Base-by-base conservation (phyloP, 2,888 invertebrate species). In the Lasioglossum figueresi region DNA sequence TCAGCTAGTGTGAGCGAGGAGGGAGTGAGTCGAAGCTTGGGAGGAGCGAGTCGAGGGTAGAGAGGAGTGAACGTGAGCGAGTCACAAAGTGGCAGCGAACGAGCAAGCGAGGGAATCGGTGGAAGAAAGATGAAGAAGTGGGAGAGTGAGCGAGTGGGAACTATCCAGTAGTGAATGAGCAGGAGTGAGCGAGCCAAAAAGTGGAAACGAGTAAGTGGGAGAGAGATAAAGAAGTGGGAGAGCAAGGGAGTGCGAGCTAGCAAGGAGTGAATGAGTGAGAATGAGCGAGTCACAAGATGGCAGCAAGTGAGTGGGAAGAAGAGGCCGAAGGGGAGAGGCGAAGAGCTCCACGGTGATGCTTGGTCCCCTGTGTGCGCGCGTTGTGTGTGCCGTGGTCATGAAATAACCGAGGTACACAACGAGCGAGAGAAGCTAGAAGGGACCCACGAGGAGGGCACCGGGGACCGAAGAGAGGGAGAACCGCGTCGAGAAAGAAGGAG, bases 321-420 rank as follows among this genome's bases (percentile, higher is more conserved):
- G 19, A 66, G 34, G 0, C 3, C 31, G 34, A 66, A 34, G 66
- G 34, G 8, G 66, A 34, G 34, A 66, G 66, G 66, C 31, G 31
- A 75, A 72, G 77, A 80, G 82, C 74, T 79, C 79, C 80, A 71
- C 74, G 72, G 45, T 75, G 88, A 88, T 88, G 88, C 76, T 80
- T 70, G 48, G 71, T 52, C 66, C 56, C 4, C 71, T 73, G 75
- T 59, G 56, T 71, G 27, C 27, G 59, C 27, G 59, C 6, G 52
- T n/a, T 27, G 59, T 10, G 77, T 73, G 77, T 52, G 63, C 71
- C 66, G 48, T 79, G 66, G 79, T 87, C 87, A 63, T 84, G 89
- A 90, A 88, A 87, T 84, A 87, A 84, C 85, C 85, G 83, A 80
- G 81, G 78, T 80, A 82, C 66, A 82, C 76, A 80, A 31, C 63